Evolutionary conservation across 2,888 invertebrate genomes (phyloP).

Genomic region (Nyleta sp.): DNA sequence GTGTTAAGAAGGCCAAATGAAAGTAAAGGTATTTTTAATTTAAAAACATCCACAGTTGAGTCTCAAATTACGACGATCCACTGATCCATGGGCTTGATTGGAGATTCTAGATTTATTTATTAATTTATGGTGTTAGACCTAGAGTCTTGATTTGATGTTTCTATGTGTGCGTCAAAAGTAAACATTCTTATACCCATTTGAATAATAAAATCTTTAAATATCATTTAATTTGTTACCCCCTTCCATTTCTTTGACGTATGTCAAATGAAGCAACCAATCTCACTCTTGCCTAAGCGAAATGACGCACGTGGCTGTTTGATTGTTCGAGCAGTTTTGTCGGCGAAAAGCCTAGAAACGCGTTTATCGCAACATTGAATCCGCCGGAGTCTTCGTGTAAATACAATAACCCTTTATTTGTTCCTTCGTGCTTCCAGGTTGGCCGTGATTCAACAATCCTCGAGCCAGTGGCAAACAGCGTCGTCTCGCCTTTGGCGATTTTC

Average conservation of each 20-base stretch:
- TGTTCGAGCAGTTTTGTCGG: constrained; percentile 29
- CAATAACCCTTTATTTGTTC: constrained; percentile 83
- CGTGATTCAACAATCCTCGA: constrained; percentile 81
- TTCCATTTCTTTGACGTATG: neutral
- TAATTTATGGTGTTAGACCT: too few relatives aligned
- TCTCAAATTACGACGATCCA: too few relatives aligned
- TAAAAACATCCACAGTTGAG: too few relatives aligned
- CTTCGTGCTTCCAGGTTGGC: constrained; percentile 69
- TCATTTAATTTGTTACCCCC: neutral
- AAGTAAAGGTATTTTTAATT: too few relatives aligned
- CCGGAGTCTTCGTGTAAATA: constrained; percentile 79
- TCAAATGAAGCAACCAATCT: constrained; percentile 17
- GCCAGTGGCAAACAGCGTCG: constrained; percentile 75
- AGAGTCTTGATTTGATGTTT: too few relatives aligned
- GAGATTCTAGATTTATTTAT: too few relatives aligned
- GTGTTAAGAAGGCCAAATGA: too few relatives aligned
- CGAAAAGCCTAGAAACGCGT: constrained; percentile 42
- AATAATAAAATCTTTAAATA: too few relatives aligned
- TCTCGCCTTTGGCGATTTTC: constrained; percentile 74
- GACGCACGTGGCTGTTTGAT: constrained; percentile 49
- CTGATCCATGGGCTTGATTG: too few relatives aligned
- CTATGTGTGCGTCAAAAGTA: too few relatives aligned
- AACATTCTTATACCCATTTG: too few relatives aligned
- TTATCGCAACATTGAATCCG: constrained; percentile 65
- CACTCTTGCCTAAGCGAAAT: constrained; percentile 21